Conservation (phyloP, 2,888 invertebrate genomes). For the Drosophila phalerata region DNA sequence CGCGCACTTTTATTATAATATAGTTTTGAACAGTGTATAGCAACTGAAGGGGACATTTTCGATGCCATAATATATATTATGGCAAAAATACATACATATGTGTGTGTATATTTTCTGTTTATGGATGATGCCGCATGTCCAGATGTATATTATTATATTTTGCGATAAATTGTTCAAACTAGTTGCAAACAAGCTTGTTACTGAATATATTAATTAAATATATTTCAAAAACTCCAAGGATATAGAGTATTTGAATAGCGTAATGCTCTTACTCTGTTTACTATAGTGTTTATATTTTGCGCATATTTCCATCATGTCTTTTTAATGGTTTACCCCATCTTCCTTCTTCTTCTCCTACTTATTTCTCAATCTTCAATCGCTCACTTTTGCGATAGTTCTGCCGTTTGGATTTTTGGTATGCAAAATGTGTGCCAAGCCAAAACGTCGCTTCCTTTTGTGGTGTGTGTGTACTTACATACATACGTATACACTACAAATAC, state of each 20-base stretch:
- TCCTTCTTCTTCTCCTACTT: background rate
- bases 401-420: constrained; percentile 69
- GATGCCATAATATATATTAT: constrained; percentile 20
- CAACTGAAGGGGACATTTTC: constrained; percentile 7
- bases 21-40: background rate
- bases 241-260: constrained; percentile 19
- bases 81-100: background rate
- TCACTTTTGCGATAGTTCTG: constrained; percentile 55
- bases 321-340: constrained; percentile 46
- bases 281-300: constrained; percentile 21
- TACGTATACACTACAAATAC: background rate
- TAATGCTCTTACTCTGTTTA: background rate
- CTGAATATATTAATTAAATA: no score
- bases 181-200: no score
- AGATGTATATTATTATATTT: background rate
- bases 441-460: constrained; percentile 54
- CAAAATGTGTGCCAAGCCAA: constrained; percentile 77
- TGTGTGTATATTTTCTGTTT: background rate
- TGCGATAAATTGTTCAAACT: background rate
- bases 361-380: constrained; percentile 34
- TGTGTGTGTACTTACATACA: constrained; percentile 5
- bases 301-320: constrained; percentile 55
- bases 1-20: constrained; percentile 48
- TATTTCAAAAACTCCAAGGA: background rate
- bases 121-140: background rate